These are phyloP conservation scores for Pygocentrus nattereri DNA, from an alignment of 2,797 vertebrate species.

Conservation along the genomic window DNA sequence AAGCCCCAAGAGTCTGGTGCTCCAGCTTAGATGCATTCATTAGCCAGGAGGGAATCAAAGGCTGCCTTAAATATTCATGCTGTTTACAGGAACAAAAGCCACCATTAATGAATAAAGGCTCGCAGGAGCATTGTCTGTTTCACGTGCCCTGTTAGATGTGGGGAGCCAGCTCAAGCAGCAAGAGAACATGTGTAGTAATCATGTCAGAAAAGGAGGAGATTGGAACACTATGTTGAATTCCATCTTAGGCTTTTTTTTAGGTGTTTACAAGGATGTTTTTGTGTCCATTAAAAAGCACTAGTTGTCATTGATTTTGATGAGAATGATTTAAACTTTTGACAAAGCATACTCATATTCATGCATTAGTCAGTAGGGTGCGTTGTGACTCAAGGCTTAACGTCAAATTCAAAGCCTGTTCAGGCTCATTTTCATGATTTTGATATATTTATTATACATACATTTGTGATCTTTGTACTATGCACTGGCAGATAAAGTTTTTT, in stretches of 20 bases:
- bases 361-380: no score
- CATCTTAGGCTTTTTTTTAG: neutral
- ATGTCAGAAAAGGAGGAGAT: constrained; percentile 13
- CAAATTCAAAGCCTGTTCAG: no score
- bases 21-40: constrained; percentile 59
- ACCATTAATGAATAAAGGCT: constrained; percentile 62
- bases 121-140: constrained; percentile 53
- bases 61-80: constrained; percentile 62
- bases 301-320: no score
- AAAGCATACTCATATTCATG: no score
- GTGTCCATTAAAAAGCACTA: no score
- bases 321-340: no score
- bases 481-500: no score
- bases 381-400: no score
- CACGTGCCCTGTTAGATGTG: constrained; percentile 20
- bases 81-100: constrained; percentile 65
- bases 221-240: constrained; percentile 29
- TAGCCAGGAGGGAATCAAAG: constrained; percentile 62
- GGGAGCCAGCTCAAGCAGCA: constrained; percentile 20
- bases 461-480: no score
- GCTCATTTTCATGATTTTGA: no score
- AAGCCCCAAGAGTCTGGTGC: constrained; percentile 51
- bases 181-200: constrained; percentile 34
- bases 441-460: no score
- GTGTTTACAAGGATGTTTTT: no score